Base-by-base conservation (phyloP, 1,140 invertebrate genomes). In the Drosophila sproati region DNA sequence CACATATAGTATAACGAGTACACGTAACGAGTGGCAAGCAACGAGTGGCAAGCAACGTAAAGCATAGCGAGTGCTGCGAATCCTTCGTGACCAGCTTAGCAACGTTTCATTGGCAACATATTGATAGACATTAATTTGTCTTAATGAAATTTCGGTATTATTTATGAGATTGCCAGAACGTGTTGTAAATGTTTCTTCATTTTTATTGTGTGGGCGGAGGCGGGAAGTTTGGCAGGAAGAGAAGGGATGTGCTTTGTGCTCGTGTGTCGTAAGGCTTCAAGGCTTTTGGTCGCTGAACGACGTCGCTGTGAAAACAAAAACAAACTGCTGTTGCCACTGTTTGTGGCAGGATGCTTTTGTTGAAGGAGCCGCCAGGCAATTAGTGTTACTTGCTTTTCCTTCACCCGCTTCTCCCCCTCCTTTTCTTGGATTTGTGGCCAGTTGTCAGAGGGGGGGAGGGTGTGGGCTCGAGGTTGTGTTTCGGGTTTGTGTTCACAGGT, bases 91-190 rank as follows among this genome's bases (percentile, higher is more conserved):
- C 43, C 39, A 51, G 54, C 5, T 45, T 5, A 56, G 35, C 20
- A 50, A 10, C 51, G 45, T 56, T 35, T 32, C 61, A 59, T 47
- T 77, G 87, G 87, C 87, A 91, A 91, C 87, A 91, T 91, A 91
- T 91, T 91, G 87, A 91, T 86, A 91, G 88, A 91, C 88, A 91
- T 91, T 91, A 91, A 91, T 91, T 91, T 91, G 87, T 91, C 88
- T 91, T 91, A 91, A 91, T 91, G 87, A 91, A 91, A 91, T 91
- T 91, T 91, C 74, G 64, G 54, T 67, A 69, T 91, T 80, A 91
- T 91, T 91, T 91, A 91, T 91, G 87, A 87, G 82, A 90, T 90
- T 85, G 82, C 66, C 68, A 57, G 51, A 79, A 91, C 86, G 87
- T 91, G 88, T 70, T 61, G 64, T 62, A 71, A 64, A 87, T 74